These are phyloP conservation scores for Caloenas nicobarica DNA, from an alignment of 2,113 vertebrate genomes.

Conservation along the genomic window DNA sequence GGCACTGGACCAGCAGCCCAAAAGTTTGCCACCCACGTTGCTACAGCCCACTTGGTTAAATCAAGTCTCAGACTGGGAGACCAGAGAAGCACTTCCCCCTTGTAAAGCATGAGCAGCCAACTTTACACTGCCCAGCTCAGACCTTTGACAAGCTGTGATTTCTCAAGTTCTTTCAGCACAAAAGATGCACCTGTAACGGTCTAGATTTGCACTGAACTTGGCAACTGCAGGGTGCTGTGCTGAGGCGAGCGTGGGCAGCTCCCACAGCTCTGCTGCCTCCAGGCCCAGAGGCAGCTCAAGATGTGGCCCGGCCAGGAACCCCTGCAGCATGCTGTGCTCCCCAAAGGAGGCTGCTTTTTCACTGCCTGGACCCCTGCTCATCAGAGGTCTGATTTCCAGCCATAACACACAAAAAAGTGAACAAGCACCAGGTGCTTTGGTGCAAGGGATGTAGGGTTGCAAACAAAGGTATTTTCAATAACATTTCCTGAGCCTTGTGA, in stretches of 20 bases:
- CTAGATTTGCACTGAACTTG: background rate
- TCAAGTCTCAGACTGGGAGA: background rate
- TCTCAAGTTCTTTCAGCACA: background rate
- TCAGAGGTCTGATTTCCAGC: background rate
- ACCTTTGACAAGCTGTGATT: background rate
- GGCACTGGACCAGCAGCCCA: background rate
- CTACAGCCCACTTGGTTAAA: background rate
- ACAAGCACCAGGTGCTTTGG: background rate
- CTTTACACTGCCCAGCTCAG: background rate
- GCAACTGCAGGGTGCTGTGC: background rate
- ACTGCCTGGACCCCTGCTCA: too few relatives aligned
- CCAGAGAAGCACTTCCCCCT: background rate
- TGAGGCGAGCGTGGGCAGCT: background rate
- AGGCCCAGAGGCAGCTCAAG: background rate
- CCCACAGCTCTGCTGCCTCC: background rate
- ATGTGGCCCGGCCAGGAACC: background rate
- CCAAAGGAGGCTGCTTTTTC: background rate
- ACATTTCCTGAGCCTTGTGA: background rate
- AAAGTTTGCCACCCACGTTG: background rate
- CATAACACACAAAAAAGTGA: background rate
- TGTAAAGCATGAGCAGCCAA: background rate
- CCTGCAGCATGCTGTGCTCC: rapidly evolving
- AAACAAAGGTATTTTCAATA: background rate
- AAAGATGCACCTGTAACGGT: background rate
- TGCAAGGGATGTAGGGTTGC: background rate